Evolutionary conservation across 2,888 invertebrate genomes (phyloP), one percentile per base, ranked within the genome.

Genomic region (Masnerella sp.): DNA sequence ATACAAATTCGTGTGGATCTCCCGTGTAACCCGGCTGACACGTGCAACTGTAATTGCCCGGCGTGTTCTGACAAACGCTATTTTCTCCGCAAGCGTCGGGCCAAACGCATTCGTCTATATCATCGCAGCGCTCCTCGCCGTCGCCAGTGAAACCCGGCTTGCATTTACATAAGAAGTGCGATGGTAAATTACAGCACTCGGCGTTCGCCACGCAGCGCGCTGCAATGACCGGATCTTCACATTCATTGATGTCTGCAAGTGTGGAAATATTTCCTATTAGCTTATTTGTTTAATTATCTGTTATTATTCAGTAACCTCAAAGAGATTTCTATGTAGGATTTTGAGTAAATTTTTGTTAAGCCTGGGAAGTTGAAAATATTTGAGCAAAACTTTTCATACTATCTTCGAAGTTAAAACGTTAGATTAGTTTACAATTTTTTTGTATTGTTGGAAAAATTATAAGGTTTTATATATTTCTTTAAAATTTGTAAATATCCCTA

Each of bases 91-190:
- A 97, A 76, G 94, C 92, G 80, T 92, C 92, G 47, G 94, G 93
- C 85, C 93, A 90, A 82, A 90, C 89, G 89, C 97, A 97, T 90
- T 97, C 97, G 86, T 97, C 92, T 78, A 97, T 92, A 89, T 97
- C 97, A 92, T 88, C 74, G 89, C 97, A 97, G 84, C 93, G 91
- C 80, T 92, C 93, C 89, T 96, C 96, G 34, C 96, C 97, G 82
- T 97, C 95, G 72, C 97, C 97, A 88, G 94, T 93, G 84, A 93
- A 97, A 64, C 97, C 97, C 70, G 95, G 92, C 82, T 93, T 93
- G 88, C 97, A 97, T 90, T 96, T 96, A 90, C 97, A 97, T 80
- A 96, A 92, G 88, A 96, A 97, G 90, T 96, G 96, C 79, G 96
- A 95, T 45, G 97, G 97, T 81, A 97, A 89, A 89, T 97, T 97